A percentile compares a stretch with the other conserved stretches of the same genome.
Evolutionary conservation across 2,888 invertebrate species (phyloP).

Genomic region (Agrotis segetum): DNA sequence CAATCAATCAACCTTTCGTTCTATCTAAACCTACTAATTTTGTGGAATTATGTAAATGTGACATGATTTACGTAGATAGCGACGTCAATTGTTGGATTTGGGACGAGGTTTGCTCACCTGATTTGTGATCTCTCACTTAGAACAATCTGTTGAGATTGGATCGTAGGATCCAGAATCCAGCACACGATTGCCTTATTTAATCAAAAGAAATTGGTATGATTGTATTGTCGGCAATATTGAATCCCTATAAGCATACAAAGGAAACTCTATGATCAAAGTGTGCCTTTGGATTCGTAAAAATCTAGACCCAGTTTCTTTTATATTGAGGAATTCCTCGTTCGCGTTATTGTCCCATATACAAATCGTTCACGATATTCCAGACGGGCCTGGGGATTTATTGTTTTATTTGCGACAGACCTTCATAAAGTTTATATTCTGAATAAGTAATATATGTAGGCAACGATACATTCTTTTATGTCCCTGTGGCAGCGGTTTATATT

Average conservation of each 20-base stretch:
- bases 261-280: conserved; percentile 44
- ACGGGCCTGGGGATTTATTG: conserved; percentile 68
- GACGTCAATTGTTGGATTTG: conserved; percentile 37
- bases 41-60: conserved; percentile 63
- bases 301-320: conserved; percentile 69
- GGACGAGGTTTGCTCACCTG: conserved; percentile 26
- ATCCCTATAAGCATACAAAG: conserved; percentile 28
- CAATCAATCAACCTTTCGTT: conserved; percentile 18
- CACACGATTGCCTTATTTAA: conserved; percentile 28
- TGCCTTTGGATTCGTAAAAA: conserved; percentile 60
- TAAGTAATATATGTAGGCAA: conserved; percentile 38
- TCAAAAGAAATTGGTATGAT: conserved; percentile 30
- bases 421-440: conserved; percentile 56
- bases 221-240: conserved; percentile 37
- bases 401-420: conserved; percentile 73
- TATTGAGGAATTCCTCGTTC: conserved; percentile 68
- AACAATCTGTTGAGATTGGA: conserved; percentile 26
- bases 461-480: conserved; percentile 7
- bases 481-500: conserved; percentile 5
- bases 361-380: conserved; percentile 68
- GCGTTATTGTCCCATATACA: conserved; percentile 68
- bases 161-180: conserved; percentile 8
- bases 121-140: conserved; percentile 35
- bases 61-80: conserved; percentile 62
- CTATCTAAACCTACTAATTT: conserved; percentile 40